Conservation (phyloP, 2,797 vertebrate genomes). For the Lepus townsendii region DNA sequence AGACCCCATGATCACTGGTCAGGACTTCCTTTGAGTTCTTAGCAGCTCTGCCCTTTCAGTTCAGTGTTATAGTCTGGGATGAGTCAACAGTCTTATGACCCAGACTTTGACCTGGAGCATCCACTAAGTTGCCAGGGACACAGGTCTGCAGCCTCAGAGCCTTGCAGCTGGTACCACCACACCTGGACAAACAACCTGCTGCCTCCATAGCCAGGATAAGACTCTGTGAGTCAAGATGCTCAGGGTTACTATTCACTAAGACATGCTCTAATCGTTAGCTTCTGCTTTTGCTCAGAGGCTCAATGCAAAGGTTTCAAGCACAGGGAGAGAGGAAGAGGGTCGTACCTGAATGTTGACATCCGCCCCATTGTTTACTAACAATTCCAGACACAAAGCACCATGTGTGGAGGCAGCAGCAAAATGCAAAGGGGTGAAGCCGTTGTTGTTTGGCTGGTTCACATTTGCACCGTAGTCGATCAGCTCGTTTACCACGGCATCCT, state of each 20-base stretch:
- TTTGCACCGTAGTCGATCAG: slow-evolving; percentile 98
- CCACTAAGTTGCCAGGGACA: neutral
- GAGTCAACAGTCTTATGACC: neutral
- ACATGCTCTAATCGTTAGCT: neutral
- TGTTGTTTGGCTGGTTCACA: slow-evolving; percentile 97
- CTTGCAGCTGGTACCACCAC: neutral
- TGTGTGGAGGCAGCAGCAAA: slow-evolving; percentile 97
- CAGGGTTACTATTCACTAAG: neutral
- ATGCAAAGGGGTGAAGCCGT: slow-evolving; percentile 97
- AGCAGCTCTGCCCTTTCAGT: neutral
- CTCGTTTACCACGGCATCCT: slow-evolving; percentile 96
- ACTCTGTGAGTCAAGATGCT: neutral
- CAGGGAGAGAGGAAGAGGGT: neutral
- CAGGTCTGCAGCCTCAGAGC: neutral
- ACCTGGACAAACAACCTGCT: neutral
- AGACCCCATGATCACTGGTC: neutral
- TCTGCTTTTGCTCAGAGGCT: neutral
- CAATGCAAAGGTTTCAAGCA: neutral
- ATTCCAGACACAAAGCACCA: slow-evolving; percentile 96
- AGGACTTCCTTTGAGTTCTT: neutral
- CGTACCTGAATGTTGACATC: slow-evolving; percentile 97
- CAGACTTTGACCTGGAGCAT: neutral
- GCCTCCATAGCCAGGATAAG: neutral
- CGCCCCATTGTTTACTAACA: slow-evolving; percentile 97
- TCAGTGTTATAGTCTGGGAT: neutral